Conservation (phyloP, 2,797 vertebrate genomes). For the Mus spretus region DNA sequence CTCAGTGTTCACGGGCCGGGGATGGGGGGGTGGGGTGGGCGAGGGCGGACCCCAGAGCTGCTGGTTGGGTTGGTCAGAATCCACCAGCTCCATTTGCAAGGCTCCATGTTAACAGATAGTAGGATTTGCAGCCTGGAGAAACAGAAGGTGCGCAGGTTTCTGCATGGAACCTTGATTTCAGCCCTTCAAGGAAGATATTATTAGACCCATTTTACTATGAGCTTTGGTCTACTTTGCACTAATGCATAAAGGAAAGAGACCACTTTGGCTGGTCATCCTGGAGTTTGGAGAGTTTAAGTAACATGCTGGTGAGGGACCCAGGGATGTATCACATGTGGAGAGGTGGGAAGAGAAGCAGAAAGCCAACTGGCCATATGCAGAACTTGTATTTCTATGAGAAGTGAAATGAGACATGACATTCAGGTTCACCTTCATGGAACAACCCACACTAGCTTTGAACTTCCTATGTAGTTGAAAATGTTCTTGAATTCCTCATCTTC, state of each 20-base stretch:
- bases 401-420: background rate
- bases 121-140: background rate
- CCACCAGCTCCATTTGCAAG: background rate
- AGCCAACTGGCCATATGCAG: too few species aligned
- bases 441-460: background rate
- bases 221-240: background rate
- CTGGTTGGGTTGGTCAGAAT: rapidly evolving
- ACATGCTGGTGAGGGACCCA: too few species aligned
- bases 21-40: too few species aligned
- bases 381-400: background rate
- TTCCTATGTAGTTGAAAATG: background rate
- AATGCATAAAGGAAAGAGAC: background rate
- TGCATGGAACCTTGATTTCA: background rate
- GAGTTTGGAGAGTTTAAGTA: background rate
- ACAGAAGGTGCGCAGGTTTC: background rate
- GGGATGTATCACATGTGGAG: background rate
- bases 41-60: background rate
- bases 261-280: background rate
- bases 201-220: background rate
- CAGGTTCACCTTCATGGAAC: background rate
- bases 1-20: background rate
- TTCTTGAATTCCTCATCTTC: background rate
- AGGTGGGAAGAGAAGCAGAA: background rate
- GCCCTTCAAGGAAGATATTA: background rate
- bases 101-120: background rate